Evolutionary conservation across 2,888 invertebrate species (phyloP).

Genomic region (Agrilus mali): DNA sequence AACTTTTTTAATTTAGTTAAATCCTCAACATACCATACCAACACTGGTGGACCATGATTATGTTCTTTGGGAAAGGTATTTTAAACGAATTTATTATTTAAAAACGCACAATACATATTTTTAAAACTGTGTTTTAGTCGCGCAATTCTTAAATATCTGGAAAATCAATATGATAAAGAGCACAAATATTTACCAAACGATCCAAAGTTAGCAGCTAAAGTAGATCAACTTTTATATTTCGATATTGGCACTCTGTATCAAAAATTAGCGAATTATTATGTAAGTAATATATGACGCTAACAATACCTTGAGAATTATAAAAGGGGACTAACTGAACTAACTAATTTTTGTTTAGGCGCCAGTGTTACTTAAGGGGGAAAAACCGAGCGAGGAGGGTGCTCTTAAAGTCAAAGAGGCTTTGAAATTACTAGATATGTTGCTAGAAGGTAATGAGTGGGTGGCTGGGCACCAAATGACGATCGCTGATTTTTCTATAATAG

Average conservation of each 20-base stretch:
- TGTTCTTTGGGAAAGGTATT: constrained; percentile 58
- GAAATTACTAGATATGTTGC: constrained; percentile 42
- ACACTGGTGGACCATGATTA: constrained; percentile 61
- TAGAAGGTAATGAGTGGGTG: constrained; percentile 47
- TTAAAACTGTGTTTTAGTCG: constrained; percentile 37
- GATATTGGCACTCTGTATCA: constrained; percentile 44
- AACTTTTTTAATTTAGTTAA: constrained; percentile 47
- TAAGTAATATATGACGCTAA: constrained; percentile 34
- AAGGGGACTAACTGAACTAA: neutral
- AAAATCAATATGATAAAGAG: constrained; percentile 50
- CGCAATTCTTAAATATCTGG: constrained; percentile 53
- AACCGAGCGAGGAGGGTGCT: constrained; percentile 17
- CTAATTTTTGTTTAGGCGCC: constrained; percentile 16
- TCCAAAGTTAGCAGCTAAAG: constrained; percentile 44
- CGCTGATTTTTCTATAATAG: constrained; percentile 53
- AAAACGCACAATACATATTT: neutral
- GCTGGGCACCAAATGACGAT: constrained; percentile 58
- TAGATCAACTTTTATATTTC: constrained; percentile 51
- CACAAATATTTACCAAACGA: constrained; percentile 53
- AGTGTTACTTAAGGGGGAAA: constrained; percentile 15
- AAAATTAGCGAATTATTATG: constrained; percentile 42
- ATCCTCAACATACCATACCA: constrained; percentile 60
- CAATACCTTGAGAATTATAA: neutral
- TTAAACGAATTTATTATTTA: constrained; percentile 9
- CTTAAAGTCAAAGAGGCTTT: constrained; percentile 46